Percentiles rank a stretch among this genome's conserved stretches.
These are phyloP conservation scores for Neuroterus valhalla DNA, from an alignment of 1,140 invertebrate genomes.

Conservation along the genomic window DNA sequence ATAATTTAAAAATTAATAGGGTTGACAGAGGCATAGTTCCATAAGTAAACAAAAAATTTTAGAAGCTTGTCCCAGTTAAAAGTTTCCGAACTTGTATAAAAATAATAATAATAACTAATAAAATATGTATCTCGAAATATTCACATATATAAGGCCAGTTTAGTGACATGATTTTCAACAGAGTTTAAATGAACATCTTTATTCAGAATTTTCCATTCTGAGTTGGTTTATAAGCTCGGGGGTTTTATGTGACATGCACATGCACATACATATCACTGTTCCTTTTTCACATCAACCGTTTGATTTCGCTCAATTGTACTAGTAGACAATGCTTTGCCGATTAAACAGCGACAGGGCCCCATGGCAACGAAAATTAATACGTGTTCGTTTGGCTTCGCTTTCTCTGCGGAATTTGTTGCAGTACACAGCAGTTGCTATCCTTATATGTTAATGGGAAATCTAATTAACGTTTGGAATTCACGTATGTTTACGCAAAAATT, in stretches of 20 bases:
- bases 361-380: slow-evolving; percentile 66
- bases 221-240: not conserved
- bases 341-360: slow-evolving; percentile 55
- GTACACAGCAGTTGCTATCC: not conserved
- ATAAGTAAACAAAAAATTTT: no score
- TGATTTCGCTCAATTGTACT: slow-evolving; percentile 59
- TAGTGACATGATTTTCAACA: no score
- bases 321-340: slow-evolving; percentile 60
- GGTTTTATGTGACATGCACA: slow-evolving; percentile 19
- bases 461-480: not conserved
- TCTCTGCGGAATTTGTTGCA: slow-evolving; percentile 22
- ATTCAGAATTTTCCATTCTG: not conserved
- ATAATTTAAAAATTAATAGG: no score
- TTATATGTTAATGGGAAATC: not conserved
- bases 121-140: no score
- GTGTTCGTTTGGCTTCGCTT: slow-evolving; percentile 39
- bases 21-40: no score
- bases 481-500: not conserved
- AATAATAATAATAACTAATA: no score
- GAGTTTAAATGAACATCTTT: not conserved
- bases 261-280: slow-evolving; percentile 10
- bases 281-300: slow-evolving; percentile 45
- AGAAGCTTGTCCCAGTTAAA: no score
- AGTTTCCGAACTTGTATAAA: no score
- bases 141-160: no score